Evolutionary conservation across 2,888 invertebrate species (phyloP), one percentile per base, ranked within the genome.

Genomic region (Ormyrus labotus): DNA sequence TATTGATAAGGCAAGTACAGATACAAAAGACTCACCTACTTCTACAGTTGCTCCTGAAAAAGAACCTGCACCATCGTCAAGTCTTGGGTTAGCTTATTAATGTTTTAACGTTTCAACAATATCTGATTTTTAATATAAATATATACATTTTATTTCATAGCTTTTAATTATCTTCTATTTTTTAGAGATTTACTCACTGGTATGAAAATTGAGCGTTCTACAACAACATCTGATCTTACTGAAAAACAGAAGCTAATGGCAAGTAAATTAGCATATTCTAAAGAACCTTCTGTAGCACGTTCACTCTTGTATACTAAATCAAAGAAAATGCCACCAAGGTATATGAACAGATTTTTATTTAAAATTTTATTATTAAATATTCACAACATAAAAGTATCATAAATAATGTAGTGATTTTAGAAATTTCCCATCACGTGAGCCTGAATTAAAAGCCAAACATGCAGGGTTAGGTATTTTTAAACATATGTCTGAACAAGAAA

Each of bases 201-300:
- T 53, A 96, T 96, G 96, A 95, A 95, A 89, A 93, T 96, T 63
- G 96, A 96, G 87, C 92, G 93, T 50, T 90, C 92, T 19, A 88
- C 90, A 61, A 92, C 92, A 68, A 78, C 85, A 19, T 89, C 91
- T 47, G 89, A 91, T 57, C 34, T 13, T n/a, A 10, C 70, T 48
- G 9, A 70, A 6, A 58, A 45, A 45, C 55, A 51, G 9, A 19
- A 2, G 34, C 2, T 3, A 5, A n/a, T 9, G 6, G 50, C 63
- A 45, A 51, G 2, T 34, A 6, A 13, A 61, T 92, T 10, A 58
- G 60, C n/a, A 57, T 45, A 0, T 47, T 47, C 69, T 13, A 11
- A 60, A 2, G 53, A 60, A 78, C 13, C 10, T 45, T 75, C 68
- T 19, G 34, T 69, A 72, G 0, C 58, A 58, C 5, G 13, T 63